Evolutionary conservation across 2,797 vertebrate genomes (phyloP).

Genomic region (Onychomys torridus): DNA sequence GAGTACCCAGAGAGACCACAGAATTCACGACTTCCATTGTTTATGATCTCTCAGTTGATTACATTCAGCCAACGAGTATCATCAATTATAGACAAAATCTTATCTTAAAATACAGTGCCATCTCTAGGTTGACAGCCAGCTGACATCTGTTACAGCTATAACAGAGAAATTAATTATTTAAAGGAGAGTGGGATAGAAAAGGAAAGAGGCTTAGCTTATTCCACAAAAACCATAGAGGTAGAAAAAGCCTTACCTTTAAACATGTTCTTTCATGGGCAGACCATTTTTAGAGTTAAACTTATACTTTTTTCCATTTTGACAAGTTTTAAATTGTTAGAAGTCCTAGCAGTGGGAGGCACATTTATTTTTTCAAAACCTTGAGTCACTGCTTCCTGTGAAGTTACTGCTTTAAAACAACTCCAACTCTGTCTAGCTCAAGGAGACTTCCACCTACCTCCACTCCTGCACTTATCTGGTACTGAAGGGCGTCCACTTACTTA

Average conservation of each 20-base stretch:
- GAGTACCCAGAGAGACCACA: not conserved
- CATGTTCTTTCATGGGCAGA: not conserved
- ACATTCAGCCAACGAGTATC: not conserved
- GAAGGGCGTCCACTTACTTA: not conserved
- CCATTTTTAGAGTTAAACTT: slow-evolving; percentile 44
- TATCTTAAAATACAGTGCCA: slow-evolving; percentile 54
- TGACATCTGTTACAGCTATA: slow-evolving; percentile 12
- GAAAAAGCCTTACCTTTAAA: slow-evolving; percentile 4
- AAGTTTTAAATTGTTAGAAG: slow-evolving; percentile 10
- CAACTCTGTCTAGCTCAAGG: not conserved
- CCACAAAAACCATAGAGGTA: slow-evolving; percentile 38
- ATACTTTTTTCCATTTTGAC: not conserved
- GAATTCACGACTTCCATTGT: not conserved
- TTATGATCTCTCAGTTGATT: slow-evolving; percentile 7
- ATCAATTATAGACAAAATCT: slow-evolving; percentile 59
- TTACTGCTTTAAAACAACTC: slow-evolving; percentile 37
- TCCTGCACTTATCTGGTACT: not conserved
- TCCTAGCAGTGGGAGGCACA: not conserved
- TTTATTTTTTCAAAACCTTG: not conserved
- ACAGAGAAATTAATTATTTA: slow-evolving; percentile 63
- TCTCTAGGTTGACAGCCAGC: slow-evolving; percentile 32
- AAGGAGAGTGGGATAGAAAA: not conserved
- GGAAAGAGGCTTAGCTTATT: not conserved
- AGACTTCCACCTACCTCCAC: not conserved
- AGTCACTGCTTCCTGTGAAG: not conserved